phyloP scores from a whole-genome alignment of 2,888 invertebrate species.

The Nomada ferruginata region DNA sequence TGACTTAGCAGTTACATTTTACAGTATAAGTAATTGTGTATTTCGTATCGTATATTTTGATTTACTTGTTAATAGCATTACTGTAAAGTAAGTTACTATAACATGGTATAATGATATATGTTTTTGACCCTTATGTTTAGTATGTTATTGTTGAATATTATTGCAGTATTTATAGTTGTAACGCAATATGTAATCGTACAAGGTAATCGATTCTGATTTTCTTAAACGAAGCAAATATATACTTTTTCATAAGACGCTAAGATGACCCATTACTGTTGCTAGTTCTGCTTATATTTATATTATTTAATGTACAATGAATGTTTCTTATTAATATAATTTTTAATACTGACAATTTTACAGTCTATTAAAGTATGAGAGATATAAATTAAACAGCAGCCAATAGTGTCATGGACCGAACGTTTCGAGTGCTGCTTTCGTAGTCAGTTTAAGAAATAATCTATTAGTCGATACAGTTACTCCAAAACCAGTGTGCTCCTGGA shows the following conservation, averaged over 20 bases:
- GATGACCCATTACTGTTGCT: slow-evolving; percentile 31
- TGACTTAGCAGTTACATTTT: slow-evolving; percentile 4
- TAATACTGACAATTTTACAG: slow-evolving; percentile 77
- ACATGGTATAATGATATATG: slow-evolving; percentile 20
- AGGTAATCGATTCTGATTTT: slow-evolving; percentile 8
- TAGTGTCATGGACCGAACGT: slow-evolving; percentile 56
- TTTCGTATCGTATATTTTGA: slow-evolving; percentile 30
- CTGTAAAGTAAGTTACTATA: slow-evolving; percentile 27
- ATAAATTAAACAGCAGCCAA: slow-evolving; percentile 48
- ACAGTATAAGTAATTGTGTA: slow-evolving; percentile 9
- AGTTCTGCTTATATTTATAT: slow-evolving; percentile 6
- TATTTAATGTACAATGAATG: slow-evolving; percentile 4
- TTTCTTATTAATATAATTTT: slow-evolving; percentile 43
- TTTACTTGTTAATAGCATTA: slow-evolving; percentile 41
- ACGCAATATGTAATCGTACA: slow-evolving; percentile 11
- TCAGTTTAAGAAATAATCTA: background rate
- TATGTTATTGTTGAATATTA: slow-evolving; percentile 41
- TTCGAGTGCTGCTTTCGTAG: slow-evolving; percentile 32
- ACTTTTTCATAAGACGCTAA: slow-evolving; percentile 2
- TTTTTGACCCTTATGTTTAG: slow-evolving; percentile 16
- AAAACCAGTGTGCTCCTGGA: slow-evolving; percentile 84
- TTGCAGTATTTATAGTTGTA: slow-evolving; percentile 13
- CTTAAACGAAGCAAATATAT: slow-evolving; percentile 6
- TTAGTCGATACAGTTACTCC: slow-evolving; percentile 80
- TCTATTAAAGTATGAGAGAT: slow-evolving; percentile 53